Percentiles rank a stretch among this genome's conserved stretches.
Evolutionary conservation across 1,140 invertebrate species (phyloP).

Genomic region (Drosophila nannoptera): DNA sequence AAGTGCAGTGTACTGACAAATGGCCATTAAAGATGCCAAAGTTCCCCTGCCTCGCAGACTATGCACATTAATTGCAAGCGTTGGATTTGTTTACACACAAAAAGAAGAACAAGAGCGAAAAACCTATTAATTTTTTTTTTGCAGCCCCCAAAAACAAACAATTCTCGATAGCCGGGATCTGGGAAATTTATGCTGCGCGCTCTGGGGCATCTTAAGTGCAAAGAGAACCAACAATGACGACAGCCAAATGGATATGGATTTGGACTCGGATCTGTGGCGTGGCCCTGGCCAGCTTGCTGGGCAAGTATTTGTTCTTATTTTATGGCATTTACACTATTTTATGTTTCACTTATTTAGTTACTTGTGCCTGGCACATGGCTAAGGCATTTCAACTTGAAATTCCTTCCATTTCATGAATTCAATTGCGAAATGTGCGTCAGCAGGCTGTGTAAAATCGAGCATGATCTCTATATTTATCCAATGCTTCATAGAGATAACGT

Average conservation of each 20-base stretch:
- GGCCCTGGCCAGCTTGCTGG: constrained; percentile 61
- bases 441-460: constrained; percentile 7
- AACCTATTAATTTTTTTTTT: constrained; percentile 10
- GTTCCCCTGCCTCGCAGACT: constrained; percentile 4
- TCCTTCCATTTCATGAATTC: constrained; percentile 22
- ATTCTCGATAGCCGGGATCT: constrained; percentile 15
- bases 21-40: constrained; percentile 42
- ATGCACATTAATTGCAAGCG: constrained; percentile 64
- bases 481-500: constrained; percentile 16
- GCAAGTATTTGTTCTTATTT: constrained; percentile 57
- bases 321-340: constrained; percentile 61
- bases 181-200: constrained; percentile 45
- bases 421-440: constrained; percentile 18
- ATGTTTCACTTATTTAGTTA: constrained; percentile 10
- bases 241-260: constrained; percentile 77
- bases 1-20: constrained; percentile 50
- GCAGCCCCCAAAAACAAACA: constrained; percentile 50
- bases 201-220: constrained; percentile 67
- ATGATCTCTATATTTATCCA: constrained; percentile 35
- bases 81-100: constrained; percentile 67
- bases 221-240: constrained; percentile 72
- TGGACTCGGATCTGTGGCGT: constrained; percentile 48
- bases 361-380: constrained; percentile 10
- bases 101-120: constrained; percentile 13
- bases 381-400: constrained; percentile 10